Percentiles rank a stretch among this genome's conserved stretches.
These are phyloP conservation scores for Allenopithecus nigroviridis DNA, from an alignment of 2,797 vertebrate species.

Conservation along the genomic window DNA sequence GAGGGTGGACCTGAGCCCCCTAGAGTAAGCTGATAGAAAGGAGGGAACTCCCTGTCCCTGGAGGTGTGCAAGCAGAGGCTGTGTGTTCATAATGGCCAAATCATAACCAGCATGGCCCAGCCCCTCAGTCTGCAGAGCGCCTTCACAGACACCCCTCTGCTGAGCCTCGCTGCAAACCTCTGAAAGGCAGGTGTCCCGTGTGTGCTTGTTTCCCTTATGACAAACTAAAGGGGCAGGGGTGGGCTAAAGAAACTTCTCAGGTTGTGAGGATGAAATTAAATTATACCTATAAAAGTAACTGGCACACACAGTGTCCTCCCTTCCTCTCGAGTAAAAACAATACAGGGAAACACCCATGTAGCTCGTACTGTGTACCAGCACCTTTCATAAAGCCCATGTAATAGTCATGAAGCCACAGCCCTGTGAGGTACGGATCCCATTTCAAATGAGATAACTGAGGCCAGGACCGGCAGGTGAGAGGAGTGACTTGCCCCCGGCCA, in stretches of 20 bases:
- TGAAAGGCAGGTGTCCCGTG: neutral
- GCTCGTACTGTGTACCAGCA: neutral
- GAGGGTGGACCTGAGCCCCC: neutral
- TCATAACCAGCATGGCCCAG: neutral
- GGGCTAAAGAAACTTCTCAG: neutral
- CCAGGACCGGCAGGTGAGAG: too few relatives aligned
- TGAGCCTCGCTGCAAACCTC: neutral
- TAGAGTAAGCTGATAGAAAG: neutral
- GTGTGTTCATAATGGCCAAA: neutral
- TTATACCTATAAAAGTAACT: neutral
- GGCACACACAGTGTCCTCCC: neutral
- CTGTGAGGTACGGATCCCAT: neutral
- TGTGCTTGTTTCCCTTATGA: neutral
- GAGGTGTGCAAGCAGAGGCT: neutral
- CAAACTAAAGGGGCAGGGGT: neutral
- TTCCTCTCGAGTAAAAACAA: neutral
- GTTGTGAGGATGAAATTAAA: neutral
- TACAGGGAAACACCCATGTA: neutral
- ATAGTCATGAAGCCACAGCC: neutral
- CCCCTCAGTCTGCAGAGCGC: neutral
- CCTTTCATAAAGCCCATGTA: neutral
- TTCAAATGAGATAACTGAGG: neutral
- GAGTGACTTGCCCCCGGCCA: neutral
- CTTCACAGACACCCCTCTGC: neutral
- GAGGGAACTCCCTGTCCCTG: neutral